A percentile compares a stretch with the other conserved stretches of the same genome.
phyloP scores from a whole-genome alignment of 2,888 invertebrate species.

The Ennomos erosarius region DNA sequence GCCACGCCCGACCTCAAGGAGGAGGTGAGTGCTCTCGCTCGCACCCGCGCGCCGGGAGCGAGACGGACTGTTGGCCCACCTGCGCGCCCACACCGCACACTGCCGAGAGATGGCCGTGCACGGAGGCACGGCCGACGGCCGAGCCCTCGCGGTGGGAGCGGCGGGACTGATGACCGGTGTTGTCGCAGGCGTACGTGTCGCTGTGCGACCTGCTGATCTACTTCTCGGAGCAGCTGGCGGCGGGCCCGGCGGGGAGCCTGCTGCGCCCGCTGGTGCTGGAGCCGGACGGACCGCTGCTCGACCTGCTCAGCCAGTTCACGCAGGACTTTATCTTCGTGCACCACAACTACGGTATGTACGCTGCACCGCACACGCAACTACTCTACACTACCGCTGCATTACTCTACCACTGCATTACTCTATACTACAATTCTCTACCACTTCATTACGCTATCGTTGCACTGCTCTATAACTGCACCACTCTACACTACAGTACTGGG shows the following conservation, averaged over 20 bases:
- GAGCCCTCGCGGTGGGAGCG: too few species aligned
- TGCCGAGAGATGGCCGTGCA: too few species aligned
- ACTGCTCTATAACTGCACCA: too few species aligned
- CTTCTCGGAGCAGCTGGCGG: conserved; percentile 93
- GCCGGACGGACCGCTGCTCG: conserved; percentile 91
- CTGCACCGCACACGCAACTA: conserved; percentile 12
- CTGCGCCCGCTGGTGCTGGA: conserved; percentile 90
- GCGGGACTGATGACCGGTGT: too few species aligned
- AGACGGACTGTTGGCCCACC: too few species aligned
- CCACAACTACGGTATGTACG: conserved; percentile 91
- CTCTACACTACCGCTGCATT: neutral
- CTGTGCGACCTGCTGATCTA: conserved; percentile 97
- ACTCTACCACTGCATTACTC: too few species aligned
- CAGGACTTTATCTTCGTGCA: conserved; percentile 97
- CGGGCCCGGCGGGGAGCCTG: conserved; percentile 57
- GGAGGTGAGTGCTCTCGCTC: conserved; percentile 87
- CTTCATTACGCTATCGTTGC: too few species aligned
- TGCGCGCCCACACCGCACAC: too few species aligned
- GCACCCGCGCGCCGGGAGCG: neutral
- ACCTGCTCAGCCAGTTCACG: conserved; percentile 95
- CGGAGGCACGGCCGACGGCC: too few species aligned
- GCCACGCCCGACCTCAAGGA: conserved; percentile 87
- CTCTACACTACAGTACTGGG: too few species aligned
- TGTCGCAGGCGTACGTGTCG: conserved; percentile 94
- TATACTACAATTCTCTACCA: too few species aligned